Conservation (phyloP, 2,888 invertebrate species). For the Heliconius hortense region DNA sequence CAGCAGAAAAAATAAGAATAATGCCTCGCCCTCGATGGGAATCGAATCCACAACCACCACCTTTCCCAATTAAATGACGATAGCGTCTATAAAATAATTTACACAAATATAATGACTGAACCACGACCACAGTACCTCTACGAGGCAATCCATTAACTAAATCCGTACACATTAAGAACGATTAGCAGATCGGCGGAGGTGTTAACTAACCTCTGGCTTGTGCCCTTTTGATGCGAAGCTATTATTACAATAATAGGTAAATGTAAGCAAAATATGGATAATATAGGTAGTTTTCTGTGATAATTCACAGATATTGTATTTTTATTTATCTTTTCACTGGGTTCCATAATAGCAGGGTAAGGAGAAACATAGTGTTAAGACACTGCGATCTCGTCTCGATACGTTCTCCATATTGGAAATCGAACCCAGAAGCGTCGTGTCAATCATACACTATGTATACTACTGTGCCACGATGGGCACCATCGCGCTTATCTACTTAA, state of each 20-base stretch:
- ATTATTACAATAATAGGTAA: conserved; percentile 42
- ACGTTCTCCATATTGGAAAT: too few relatives aligned
- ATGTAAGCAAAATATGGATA: background rate
- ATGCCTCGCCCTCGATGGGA: too few relatives aligned
- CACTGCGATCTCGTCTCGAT: too few relatives aligned
- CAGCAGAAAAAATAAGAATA: too few relatives aligned
- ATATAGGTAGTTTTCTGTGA: background rate
- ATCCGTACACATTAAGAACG: conserved; percentile 39
- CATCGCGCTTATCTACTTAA: too few relatives aligned
- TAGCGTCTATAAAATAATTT: background rate
- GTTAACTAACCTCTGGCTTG: conserved; percentile 30
- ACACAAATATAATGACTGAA: background rate
- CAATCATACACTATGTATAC: too few relatives aligned
- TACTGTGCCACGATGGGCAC: too few relatives aligned
- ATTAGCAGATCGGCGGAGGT: conserved; percentile 36
- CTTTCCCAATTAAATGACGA: too few relatives aligned
- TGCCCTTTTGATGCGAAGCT: conserved; percentile 2
- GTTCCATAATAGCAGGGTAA: too few relatives aligned
- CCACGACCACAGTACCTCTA: conserved; percentile 15
- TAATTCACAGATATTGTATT: background rate
- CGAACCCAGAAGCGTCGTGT: too few relatives aligned
- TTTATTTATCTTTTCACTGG: too few relatives aligned
- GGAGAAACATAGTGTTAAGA: background rate
- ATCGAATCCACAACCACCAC: too few relatives aligned
- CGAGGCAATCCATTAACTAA: conserved; percentile 38